A percentile compares a stretch with the other conserved stretches of the same genome.
Conservation (phyloP, 2,797 vertebrate genomes). For the Neostethus bicornis region DNA sequence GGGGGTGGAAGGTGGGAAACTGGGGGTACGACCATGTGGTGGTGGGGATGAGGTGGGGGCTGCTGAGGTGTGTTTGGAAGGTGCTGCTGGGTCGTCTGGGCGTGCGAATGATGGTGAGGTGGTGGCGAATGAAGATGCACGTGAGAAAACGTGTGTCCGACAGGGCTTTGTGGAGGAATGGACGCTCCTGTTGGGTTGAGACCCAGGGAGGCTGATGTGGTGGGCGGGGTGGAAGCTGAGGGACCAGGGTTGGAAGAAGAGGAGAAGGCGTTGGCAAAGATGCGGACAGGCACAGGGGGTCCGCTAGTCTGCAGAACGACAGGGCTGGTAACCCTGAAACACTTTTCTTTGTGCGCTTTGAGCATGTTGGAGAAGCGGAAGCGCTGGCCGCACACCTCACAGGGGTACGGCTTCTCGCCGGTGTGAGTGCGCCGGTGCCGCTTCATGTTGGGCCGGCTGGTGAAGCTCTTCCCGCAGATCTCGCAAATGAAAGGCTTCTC, state of each 20-base stretch:
- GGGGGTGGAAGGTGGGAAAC: slow-evolving; percentile 91
- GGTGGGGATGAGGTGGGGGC: slow-evolving; percentile 76
- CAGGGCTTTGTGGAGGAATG: slow-evolving; percentile 76
- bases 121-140: slow-evolving; percentile 88
- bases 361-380: slow-evolving; percentile 99
- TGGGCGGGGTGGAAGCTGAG: slow-evolving; percentile 53
- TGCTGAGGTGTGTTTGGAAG: slow-evolving; percentile 81
- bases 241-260: slow-evolving; percentile 70
- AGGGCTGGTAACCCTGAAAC: slow-evolving; percentile 94
- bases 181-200: slow-evolving; percentile 78
- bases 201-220: slow-evolving; percentile 80
- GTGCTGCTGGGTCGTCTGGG: slow-evolving; percentile 75
- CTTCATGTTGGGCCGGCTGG: slow-evolving; percentile 98
- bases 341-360: slow-evolving; percentile 96
- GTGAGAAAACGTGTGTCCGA: slow-evolving; percentile 88
- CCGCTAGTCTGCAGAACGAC: slow-evolving; percentile 83
- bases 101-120: slow-evolving; percentile 86
- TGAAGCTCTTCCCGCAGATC: slow-evolving; percentile 98
- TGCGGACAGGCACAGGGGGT: slow-evolving; percentile 80
- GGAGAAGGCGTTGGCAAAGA: slow-evolving; percentile 77
- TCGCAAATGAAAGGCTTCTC: slow-evolving; percentile 99
- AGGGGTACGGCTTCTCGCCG: slow-evolving; percentile 96
- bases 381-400: slow-evolving; percentile 94
- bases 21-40: slow-evolving; percentile 85
- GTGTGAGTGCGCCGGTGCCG: slow-evolving; percentile 95